Evolutionary conservation across 2,888 invertebrate genomes (phyloP), one percentile per base, ranked within the genome.

Genomic region (Andrena chrysosceles): DNA sequence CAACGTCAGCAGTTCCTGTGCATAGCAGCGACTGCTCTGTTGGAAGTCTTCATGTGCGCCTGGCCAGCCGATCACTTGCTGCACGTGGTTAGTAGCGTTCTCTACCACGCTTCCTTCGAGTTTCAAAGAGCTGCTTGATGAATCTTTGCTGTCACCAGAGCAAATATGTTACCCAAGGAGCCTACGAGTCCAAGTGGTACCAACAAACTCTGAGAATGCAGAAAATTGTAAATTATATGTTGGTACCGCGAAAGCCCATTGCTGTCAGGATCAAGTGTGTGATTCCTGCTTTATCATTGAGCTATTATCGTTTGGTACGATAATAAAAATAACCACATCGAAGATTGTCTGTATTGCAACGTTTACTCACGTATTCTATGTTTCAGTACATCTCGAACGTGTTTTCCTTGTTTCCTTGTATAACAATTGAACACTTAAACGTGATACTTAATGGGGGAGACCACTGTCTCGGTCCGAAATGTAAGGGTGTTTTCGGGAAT

Each of bases 41-140:
- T 87, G 5, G 90, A 90, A 54, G 85, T 90, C 2, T 89, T 90
- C 67, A 64, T 89, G 52, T 90, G 87, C 72, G 84, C 90, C 0
- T 89, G 87, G 89, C 90, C 91, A 23, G 91, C 91, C 6, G 89
- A 91, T 52, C 82, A 87, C 42, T 62, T 91, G 23, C 77, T 89
- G 20, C 75, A 86, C 33, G 77, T 60, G 80, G 90, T 90, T 49
- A 69, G 76, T 66, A 4, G n/a, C 3, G 16, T 64, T 35, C 6
- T 35, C 6, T 13, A 26, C 20, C 23, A 20, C 16, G 4, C 6
- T 3, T 2, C 6, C 20, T 16, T 3, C 13, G 6, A 48, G 8
- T 48, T 29, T 8, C 7, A 26, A 10, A n/a, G 42, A 2, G 29
- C 5, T 35, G 10, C 3, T 48, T 16, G 49, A 5, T 23, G 3